Conservation (phyloP, 2,888 invertebrate species). For the Oconnorella tubifera region DNA sequence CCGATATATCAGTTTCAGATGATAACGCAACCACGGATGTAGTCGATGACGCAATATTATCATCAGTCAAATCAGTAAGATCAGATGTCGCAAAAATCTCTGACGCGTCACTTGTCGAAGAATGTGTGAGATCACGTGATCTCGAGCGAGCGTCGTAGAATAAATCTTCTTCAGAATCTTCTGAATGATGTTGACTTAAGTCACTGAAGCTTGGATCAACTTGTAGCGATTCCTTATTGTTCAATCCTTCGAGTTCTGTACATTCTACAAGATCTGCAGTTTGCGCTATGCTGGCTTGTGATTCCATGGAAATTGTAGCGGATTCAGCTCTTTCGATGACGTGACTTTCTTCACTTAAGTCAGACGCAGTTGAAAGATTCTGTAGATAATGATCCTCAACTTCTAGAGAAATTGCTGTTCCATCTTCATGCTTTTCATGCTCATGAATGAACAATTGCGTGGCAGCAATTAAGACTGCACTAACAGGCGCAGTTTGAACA, state of each 20-base stretch:
- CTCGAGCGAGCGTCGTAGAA: conserved; percentile 14
- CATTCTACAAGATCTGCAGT: not conserved
- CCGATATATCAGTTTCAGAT: not conserved
- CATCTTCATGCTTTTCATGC: not conserved
- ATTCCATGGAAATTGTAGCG: not conserved
- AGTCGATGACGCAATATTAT: no score
- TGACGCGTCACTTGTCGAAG: no score
- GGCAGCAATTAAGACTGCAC: not conserved
- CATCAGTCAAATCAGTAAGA: not conserved
- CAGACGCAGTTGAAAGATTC: no score
- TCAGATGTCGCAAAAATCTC: no score
- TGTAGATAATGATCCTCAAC: no score
- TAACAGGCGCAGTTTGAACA: not conserved
- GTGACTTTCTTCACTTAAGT: not conserved
- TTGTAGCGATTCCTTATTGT: not conserved
- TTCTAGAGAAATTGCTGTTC: no score
- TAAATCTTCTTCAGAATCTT: conserved; percentile 7
- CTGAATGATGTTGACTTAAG: not conserved
- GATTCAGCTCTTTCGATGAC: not conserved
- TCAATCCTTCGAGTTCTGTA: not conserved
- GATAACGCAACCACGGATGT: not conserved
- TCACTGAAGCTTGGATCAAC: not conserved
- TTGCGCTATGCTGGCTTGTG: not conserved
- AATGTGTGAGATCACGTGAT: no score
- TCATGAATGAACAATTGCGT: not conserved